Evolutionary conservation across 2,888 invertebrate genomes (phyloP), one percentile per base, ranked within the genome.

Genomic region (Polyommatus icarus): DNA sequence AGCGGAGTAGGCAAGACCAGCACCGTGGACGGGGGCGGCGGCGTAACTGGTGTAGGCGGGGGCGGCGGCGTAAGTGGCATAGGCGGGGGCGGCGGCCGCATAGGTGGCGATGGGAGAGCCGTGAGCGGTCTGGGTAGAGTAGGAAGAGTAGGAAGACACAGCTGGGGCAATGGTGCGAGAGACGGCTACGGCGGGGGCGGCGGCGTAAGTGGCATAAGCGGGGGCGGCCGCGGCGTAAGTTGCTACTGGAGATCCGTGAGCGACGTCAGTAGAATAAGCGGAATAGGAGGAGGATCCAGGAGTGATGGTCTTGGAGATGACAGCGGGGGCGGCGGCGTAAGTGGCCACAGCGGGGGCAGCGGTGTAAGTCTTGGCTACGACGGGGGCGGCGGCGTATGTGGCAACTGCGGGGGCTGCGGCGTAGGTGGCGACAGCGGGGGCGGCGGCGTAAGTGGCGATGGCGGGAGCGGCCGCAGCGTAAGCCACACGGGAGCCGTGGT

Each of bases 1-100:
- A 82, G 94, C 94, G 82, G 95, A 95, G 77, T 73, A 73, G 24
- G 73, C 73, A 15, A 95, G 95, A 80, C 96, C 95, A 73, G 94
- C 93, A 90, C 95, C 57, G 20, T 57, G 54, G 20, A 77, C 72
- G 6, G 77, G 78, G 72, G 81, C 82, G 78, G 86, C 84, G 12
- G 85, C 85, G 75, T 80, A 80, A 24, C 84, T 81, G 73, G 86
- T 81, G 80, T 83, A 80, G 71, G 81, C 82, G 73, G 83, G 84
- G 79, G 83, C 80, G 61, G 83, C 81, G 18, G 72, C 72, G 72
- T 72, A 72, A 71, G 85, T 82, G 6, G 32, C 80, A n/a, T 77
- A 77, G 20, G 83, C 78, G 76, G 80, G 78, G 8, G 83, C 80
- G 6, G 83, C 80, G 2, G 61, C 73, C 4, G 84, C 82, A 80